Base-by-base conservation (phyloP, 2,797 vertebrate genomes). In the Hypotaenidia philippensis region DNA sequence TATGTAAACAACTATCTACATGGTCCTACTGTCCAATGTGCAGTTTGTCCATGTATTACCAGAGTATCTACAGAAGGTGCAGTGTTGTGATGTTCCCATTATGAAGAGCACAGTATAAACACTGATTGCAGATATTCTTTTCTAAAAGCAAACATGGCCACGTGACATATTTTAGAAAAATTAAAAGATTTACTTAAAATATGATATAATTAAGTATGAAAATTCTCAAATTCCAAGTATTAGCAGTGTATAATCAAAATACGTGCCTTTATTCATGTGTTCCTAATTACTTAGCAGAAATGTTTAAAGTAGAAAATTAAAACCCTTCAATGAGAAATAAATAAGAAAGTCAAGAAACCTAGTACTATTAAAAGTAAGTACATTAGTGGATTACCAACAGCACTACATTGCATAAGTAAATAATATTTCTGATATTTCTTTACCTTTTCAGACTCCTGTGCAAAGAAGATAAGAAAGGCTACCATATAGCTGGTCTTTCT, bases 161-260 rank as follows among this genome's bases (percentile, higher is more conserved):
- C 3, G 4, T 59, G 29, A 4, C 23, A 29, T 40, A 72, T 77
- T 89, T 69, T 52, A 68, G 21, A 63, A 31, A 9, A 82, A 49
- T 10, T 18, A 52, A 72, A 6, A 52, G 3, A 53, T 7, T 1
- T 53, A 41, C 78, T 82, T 11, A 7, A 76, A 91, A 77, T 50
- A 78, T 4, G 31, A 1, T 36, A 26, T 38, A 36, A 25, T 68
- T 56, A 13, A 88, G 31, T 34, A 74, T 36, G 40, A 80, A 93
- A 70, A 91, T 64, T 70, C 16, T 83, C 36, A 10, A 36, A 66
- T 93, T 79, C 70, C 49, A 66, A 64, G 22, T 74, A 89, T 50
- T 13, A 79, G 3, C 8, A 47, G 34, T 27, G 4, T 61, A 66
- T 40, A 72, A 57, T 41, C 23, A 74, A 69, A 89, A 60, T 52